These are phyloP conservation scores for Onthophagus sagittarius DNA, from an alignment of 2,888 invertebrate genomes.

Conservation along the genomic window DNA sequence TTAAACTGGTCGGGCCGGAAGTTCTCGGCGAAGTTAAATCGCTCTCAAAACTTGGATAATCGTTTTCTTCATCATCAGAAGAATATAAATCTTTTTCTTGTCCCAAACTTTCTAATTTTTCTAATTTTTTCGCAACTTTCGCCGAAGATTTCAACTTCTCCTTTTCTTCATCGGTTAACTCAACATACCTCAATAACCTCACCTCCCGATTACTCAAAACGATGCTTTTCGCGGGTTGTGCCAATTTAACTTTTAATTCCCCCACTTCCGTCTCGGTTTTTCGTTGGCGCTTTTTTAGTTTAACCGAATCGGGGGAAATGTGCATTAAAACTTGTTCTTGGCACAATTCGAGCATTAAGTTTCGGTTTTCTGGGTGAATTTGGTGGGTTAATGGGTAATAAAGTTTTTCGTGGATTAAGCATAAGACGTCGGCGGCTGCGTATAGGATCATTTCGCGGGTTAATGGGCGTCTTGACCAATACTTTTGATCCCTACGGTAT, in stretches of 20 bases:
- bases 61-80: slow-evolving; percentile 68
- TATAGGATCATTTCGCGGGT: slow-evolving; percentile 89
- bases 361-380: slow-evolving; percentile 67
- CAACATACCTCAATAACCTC: slow-evolving; percentile 67
- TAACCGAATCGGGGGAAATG: slow-evolving; percentile 81
- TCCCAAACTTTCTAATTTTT: slow-evolving; percentile 78
- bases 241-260: slow-evolving; percentile 78
- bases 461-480: slow-evolving; percentile 86
- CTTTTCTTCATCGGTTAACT: slow-evolving; percentile 87
- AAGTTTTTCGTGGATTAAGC: slow-evolving; percentile 80
- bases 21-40: slow-evolving; percentile 71
- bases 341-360: slow-evolving; percentile 77
- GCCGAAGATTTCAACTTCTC: slow-evolving; percentile 86
- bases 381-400: slow-evolving; percentile 69
- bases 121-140: slow-evolving; percentile 88
- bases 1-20: slow-evolving; percentile 76
- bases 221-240: slow-evolving; percentile 78
- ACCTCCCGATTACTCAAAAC: slow-evolving; percentile 91
- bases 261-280: slow-evolving; percentile 88
- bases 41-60: slow-evolving; percentile 78
- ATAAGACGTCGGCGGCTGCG: slow-evolving; percentile 84
- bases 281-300: slow-evolving; percentile 80
- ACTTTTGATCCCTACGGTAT: slow-evolving; percentile 74
- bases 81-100: slow-evolving; percentile 66
- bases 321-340: slow-evolving; percentile 84